Evolutionary conservation across 2,113 vertebrate species (phyloP).

Genomic region (Ochotona curzoniae): DNA sequence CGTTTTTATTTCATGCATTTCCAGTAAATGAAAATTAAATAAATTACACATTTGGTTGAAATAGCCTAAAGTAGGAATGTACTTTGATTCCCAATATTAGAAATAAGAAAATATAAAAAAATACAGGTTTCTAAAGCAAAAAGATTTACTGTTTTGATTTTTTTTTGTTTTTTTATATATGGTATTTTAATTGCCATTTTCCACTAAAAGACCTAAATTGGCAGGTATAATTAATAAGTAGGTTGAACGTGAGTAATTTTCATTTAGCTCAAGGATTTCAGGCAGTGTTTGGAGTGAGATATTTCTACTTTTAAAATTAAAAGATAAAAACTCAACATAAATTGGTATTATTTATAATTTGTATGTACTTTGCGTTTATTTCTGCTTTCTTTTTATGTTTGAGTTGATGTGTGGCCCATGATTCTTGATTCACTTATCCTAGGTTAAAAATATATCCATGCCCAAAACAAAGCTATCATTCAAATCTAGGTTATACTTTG

Average conservation of each 20-base stretch:
- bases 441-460: neutral
- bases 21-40: neutral
- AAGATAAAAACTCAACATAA: neutral
- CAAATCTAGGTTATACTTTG: neutral
- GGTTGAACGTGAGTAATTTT: neutral
- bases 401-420: neutral
- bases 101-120: constrained; percentile 67
- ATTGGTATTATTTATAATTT: neutral
- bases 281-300: neutral
- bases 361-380: neutral
- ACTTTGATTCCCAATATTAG: constrained; percentile 14
- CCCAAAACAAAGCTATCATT: neutral
- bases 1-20: neutral
- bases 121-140: constrained; percentile 59
- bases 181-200: constrained; percentile 50
- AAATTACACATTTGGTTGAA: constrained; percentile 22
- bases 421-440: neutral
- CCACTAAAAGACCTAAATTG: constrained; percentile 38
- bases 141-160: too few species aligned
- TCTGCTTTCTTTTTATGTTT: neutral
- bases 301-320: neutral
- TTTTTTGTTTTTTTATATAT: neutral
- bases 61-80: neutral
- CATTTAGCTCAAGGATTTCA: constrained; percentile 45
- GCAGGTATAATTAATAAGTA: constrained; percentile 57